Percentiles rank a stretch among this genome's conserved stretches.
Conservation (phyloP, 2,797 vertebrate species). For the Mus minutoides region DNA sequence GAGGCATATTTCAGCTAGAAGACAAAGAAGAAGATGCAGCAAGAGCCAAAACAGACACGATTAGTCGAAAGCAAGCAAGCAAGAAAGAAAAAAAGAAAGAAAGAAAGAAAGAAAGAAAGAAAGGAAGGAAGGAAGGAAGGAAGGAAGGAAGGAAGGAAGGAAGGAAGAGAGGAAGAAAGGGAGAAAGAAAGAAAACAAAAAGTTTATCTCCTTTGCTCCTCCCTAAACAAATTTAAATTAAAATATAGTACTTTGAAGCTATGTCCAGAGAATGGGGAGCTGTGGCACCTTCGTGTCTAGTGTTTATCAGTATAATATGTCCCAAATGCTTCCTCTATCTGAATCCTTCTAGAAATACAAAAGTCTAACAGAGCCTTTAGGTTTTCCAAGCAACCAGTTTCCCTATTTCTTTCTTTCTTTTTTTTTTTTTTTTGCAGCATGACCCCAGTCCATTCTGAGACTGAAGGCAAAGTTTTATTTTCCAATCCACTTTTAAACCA, state of each 20-base stretch:
- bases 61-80: not conserved
- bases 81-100: not conserved
- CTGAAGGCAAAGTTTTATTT: too few species aligned
- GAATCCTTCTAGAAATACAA: not conserved
- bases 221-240: not conserved
- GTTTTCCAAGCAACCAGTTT: constrained; percentile 28
- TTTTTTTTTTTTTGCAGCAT: too few species aligned
- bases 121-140: too few species aligned
- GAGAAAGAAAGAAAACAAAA: not conserved
- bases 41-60: not conserved
- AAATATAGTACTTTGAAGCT: not conserved
- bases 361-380: not conserved
- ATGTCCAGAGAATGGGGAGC: not conserved
- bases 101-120: not conserved
- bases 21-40: not conserved
- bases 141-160: too few species aligned
- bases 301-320: not conserved
- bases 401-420: not conserved
- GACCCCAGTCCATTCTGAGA: too few species aligned
- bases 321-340: not conserved
- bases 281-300: not conserved
- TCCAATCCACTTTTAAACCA: too few species aligned
- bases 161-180: too few species aligned
- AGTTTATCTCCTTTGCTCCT: not conserved
- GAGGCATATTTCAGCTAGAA: constrained; percentile 4